Base-by-base conservation (phyloP, 2,888 invertebrate species). In the Napeogenes sylphis region DNA sequence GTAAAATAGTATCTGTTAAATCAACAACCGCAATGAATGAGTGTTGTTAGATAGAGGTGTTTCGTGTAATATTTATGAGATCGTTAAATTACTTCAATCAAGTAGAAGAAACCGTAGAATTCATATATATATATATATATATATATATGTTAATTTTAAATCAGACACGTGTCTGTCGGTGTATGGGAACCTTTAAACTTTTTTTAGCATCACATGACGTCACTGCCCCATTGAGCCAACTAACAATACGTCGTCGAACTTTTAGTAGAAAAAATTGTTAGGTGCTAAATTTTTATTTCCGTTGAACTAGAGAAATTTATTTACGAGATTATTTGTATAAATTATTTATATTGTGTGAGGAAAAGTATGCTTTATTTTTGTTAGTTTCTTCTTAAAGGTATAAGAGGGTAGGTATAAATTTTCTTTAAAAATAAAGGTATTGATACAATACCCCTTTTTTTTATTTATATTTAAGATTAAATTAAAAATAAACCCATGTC, bases 201-300 rank as follows among this genome's bases (percentile, higher is more conserved):
- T 76, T 74, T 71, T 73, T 75, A 75, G 76, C 76, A 78, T 78
- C 79, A 78, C 56, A 72, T 75, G 75, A 78, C 77, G 78, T 80
- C 77, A 76, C 69, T 53, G 61, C 62, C 69, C 70, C 78, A 79
- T 77, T 79, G 73, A 77, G 65, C 46, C 56, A 59, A 55, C 60
- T 59, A 63, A 59, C 67, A 67, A 58, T 70, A 73, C 73, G 58
- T 68, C 63, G 66, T 61, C 63, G 60, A 61, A 63, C 53, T 45
- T 64, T 58, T 35, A 33, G 42, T 32, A 61, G 47, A 58, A 55
- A 58, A 53, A 51, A 51, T 35, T 51, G 51, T 51, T 51, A 51
- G 51, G 51, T 51, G 51, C 51, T 10, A 51, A 51, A 51, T 51
- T 51, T 51, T 51, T 51, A 51, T 51, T 51, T 51, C 51, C 51